Evolutionary conservation across 92 coral and sea anemone species (phyloP), one percentile per base, ranked within the genome.

Genomic region (Virgularia gustaviana): DNA sequence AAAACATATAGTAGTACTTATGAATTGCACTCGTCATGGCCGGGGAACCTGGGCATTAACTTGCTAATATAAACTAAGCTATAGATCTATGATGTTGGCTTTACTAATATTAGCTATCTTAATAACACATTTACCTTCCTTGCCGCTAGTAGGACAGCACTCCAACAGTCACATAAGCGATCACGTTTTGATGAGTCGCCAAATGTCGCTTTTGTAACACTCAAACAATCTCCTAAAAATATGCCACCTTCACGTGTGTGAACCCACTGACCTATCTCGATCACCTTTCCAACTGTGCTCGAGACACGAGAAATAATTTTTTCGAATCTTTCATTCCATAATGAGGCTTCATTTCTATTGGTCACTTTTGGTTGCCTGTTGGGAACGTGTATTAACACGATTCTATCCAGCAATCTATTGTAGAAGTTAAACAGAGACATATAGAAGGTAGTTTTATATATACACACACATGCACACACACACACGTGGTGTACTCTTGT

Each of bases 261-360:
- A 43, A 77, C 51, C 67, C 67, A 55, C 23, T 77, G 73, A 42
- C 67, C 36, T 27, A 61, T 36, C 43, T 54, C 53, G 11, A 54
- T 29, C 2, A 55, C 4, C 31, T 61, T 53, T 23, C 82, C 76
- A 25, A 63, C 82, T 34, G 82, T 32, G 44, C 67, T 60, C 11
- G 44, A 34, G 16, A 60, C 67, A 15, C 13, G 23, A 4, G 57
- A 3, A 1, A 51, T 16, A 19, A 51, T 51, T 51, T 13, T 51
- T 3, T 9, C 6, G 28, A 51, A 51, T 3, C 57, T 27, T 16
- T 51, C 28, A 15, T 51, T 51, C 57, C 57, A 60, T 29, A 60
- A 36, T 9, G 10, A 16, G 2, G 67, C 12, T 1, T 34, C 23
- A 2, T 24, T 25, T 1, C 5, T 29, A 19, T n/a, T 3, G 36